These are phyloP conservation scores for Abramis brama DNA, from an alignment of 2,113 vertebrate genomes.

Conservation along the genomic window DNA sequence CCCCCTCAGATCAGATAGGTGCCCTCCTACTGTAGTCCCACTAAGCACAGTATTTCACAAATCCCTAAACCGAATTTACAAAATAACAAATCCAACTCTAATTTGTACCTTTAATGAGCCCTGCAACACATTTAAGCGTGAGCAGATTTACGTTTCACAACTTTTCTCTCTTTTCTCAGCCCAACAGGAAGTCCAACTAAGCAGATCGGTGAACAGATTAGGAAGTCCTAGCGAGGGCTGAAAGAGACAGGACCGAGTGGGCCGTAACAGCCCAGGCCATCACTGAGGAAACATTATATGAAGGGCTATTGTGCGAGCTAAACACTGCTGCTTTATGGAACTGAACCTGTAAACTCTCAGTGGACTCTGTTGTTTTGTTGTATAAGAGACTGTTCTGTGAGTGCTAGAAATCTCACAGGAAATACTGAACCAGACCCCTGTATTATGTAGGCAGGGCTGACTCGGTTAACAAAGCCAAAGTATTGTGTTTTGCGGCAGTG, in stretches of 20 bases:
- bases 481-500: slow-evolving; percentile 3
- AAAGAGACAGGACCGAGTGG: background rate
- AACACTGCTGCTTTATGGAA: slow-evolving; percentile 38
- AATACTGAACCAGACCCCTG: slow-evolving; percentile 8
- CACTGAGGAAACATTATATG: background rate
- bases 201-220: slow-evolving; percentile 15
- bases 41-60: background rate
- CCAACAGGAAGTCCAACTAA: background rate
- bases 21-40: background rate
- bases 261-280: slow-evolving; percentile 19
- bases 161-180: slow-evolving; percentile 27
- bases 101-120: background rate
- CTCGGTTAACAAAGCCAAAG: background rate
- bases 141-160: slow-evolving; percentile 26
- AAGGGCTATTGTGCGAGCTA: slow-evolving; percentile 16
- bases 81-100: background rate
- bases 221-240: background rate
- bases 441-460: slow-evolving; percentile 3
- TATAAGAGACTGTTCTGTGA: slow-evolving; percentile 11
- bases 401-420: slow-evolving; percentile 25
- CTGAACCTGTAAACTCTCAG: slow-evolving; percentile 30
- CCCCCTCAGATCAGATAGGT: background rate
- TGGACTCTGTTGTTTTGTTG: slow-evolving; percentile 28
- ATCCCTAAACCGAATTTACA: background rate
- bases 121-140: background rate